phyloP scores from a whole-genome alignment of 2,888 invertebrate species.

The Stenodera caucasica region DNA sequence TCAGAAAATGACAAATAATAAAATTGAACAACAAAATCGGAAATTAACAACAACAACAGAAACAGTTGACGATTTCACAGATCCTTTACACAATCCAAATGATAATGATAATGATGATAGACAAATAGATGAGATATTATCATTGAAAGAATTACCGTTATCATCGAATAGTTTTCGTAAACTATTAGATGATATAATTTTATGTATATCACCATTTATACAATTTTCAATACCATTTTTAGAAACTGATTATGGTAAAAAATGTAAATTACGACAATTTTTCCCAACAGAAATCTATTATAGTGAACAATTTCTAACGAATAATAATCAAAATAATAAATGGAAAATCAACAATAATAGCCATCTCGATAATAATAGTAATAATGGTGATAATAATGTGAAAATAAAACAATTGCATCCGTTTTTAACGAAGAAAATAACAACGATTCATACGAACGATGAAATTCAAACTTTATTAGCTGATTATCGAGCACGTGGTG shows the following conservation, averaged over 20 bases:
- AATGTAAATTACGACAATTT: conserved; percentile 71
- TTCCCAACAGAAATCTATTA: conserved; percentile 75
- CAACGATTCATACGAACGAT: conserved; percentile 64
- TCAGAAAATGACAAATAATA: neutral
- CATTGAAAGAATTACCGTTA: conserved; percentile 63
- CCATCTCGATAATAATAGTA: neutral
- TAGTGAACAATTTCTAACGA: conserved; percentile 62
- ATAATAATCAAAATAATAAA: conserved; percentile 35
- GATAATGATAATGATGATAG: neutral
- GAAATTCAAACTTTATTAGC: conserved; percentile 75
- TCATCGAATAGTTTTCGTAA: conserved; percentile 73
- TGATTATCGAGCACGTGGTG: conserved; percentile 85
- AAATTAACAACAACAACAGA: conserved; percentile 43
- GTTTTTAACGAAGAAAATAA: conserved; percentile 73
- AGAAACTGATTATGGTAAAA: conserved; percentile 80
- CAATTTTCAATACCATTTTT: conserved; percentile 83
- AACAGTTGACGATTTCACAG: conserved; percentile 76
- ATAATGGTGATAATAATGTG: neutral
- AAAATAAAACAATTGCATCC: conserved; percentile 66
- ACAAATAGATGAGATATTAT: conserved; percentile 50
- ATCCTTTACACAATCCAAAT: conserved; percentile 67
- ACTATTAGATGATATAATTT: conserved; percentile 70
- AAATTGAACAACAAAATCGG: conserved; percentile 13
- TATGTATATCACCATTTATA: conserved; percentile 87
- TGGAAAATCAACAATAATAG: conserved; percentile 4